Evolutionary conservation across 2,797 vertebrate species (phyloP), one percentile per base, ranked within the genome.

Genomic region (Urophycis tenuis): DNA sequence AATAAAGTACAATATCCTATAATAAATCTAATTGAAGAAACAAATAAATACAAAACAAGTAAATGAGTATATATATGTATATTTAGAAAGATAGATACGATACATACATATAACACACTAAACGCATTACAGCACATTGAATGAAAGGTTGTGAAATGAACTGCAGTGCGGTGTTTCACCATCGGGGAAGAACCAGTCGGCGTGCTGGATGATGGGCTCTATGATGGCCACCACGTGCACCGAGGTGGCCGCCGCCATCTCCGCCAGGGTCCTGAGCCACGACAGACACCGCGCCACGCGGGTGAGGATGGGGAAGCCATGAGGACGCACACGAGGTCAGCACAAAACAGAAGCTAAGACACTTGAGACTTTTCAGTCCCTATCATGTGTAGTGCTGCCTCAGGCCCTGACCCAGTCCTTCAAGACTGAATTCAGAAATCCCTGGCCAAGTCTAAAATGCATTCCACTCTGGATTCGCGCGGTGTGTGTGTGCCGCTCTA

Each of bases 121-220:
- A 8, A 11, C 36, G 36, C 36, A 36, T 10, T 7, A 5, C 8
- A 39, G 12, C 36, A 8, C 41, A 19, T 53, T 9, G n/a, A 60
- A 60, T 25, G 6, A 7, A 25, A 25, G 8, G 8, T 9, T n/a
- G 25, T 60, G n/a, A 6, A 60, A n/a, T 25, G 25, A 8, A 60
- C 5, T 2, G n/a, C 53, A 25, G 3, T 25, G 9, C n/a, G 25
- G 53, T 5, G 72, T 76, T 81, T 84, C 91, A 99, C 98, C 98
- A 82, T 94, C 97, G 31, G 96, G 96, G 86, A 99, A 99, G 93
- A 99, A 99, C 97, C 97, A 99, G 86, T 96, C 94, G 0, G 96
- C 96, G 0, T 99, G 98, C 86, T 97, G 96, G 81, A 99, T 98
- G 32, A 99, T 95, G 35, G 96, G 96, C 75, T 99, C 97, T 1